Evolutionary conservation across 2,797 vertebrate species (phyloP).

Genomic region (Pygocentrus nattereri): DNA sequence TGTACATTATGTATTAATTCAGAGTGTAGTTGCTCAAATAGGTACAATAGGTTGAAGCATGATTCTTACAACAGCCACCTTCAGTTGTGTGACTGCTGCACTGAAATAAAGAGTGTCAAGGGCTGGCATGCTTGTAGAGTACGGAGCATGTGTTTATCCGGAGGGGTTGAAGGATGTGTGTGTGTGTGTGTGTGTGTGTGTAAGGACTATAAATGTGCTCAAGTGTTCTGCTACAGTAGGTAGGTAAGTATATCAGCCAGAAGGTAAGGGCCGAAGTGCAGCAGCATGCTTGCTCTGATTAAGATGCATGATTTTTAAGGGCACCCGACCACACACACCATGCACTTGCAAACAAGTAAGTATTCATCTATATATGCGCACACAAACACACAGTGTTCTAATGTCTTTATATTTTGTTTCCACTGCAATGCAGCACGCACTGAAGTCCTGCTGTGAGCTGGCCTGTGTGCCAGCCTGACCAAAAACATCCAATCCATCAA

Average conservation of each 20-base stretch:
- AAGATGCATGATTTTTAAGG: conserved; percentile 52
- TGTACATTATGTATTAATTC: conserved; percentile 60
- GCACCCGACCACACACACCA: conserved; percentile 5
- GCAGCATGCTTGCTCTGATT: conserved; percentile 48
- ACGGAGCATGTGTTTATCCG: conserved; percentile 31
- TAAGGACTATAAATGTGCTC: conserved; percentile 26
- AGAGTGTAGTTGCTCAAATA: conserved; percentile 51
- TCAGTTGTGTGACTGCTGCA: background rate
- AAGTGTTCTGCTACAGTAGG: conserved; percentile 41
- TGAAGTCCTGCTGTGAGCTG: conserved; percentile 57
- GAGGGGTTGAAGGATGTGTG: background rate
- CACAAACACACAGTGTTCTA: conserved; percentile 36
- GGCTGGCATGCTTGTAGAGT: conserved; percentile 13
- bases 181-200: conserved; percentile 17
- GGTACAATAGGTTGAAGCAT: conserved; percentile 44
- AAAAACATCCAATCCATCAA: conserved; percentile 62
- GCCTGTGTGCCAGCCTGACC: conserved; percentile 55
- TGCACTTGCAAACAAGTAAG: conserved; percentile 7
- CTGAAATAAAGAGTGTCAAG: background rate
- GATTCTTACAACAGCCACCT: background rate
- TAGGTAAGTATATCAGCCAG: conserved; percentile 54
- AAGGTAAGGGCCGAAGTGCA: conserved; percentile 45
- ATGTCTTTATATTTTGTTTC: conserved; percentile 55
- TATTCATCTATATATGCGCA: conserved; percentile 6
- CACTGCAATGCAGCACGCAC: conserved; percentile 67